A percentile compares a stretch with the other conserved stretches of the same genome.
These are phyloP conservation scores for Agonopterix arenella DNA, from an alignment of 2,888 invertebrate species.

Conservation along the genomic window DNA sequence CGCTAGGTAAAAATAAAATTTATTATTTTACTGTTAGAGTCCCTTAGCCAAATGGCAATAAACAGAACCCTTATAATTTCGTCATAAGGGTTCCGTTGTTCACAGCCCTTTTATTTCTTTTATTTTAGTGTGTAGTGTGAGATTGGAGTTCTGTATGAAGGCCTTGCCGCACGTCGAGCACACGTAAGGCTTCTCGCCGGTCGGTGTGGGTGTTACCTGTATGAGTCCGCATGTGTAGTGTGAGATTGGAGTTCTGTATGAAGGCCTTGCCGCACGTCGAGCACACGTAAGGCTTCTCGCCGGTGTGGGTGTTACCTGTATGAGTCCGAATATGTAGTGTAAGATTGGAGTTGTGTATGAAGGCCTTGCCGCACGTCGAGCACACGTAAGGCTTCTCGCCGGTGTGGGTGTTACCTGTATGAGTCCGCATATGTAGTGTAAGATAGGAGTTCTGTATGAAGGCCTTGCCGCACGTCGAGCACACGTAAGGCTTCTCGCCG, in stretches of 20 bases:
- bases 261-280: slow-evolving; percentile 75
- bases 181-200: slow-evolving; percentile 76
- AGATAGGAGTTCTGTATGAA: slow-evolving; percentile 79
- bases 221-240: slow-evolving; percentile 62
- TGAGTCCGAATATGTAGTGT: slow-evolving; percentile 63
- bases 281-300: slow-evolving; percentile 78
- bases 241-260: slow-evolving; percentile 77
- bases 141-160: slow-evolving; percentile 79
- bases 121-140: slow-evolving; percentile 59
- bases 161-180: slow-evolving; percentile 75
- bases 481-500: slow-evolving; percentile 78
- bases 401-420: slow-evolving; percentile 74
- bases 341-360: slow-evolving; percentile 78
- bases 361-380: slow-evolving; percentile 73
- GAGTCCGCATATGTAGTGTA: slow-evolving; percentile 61
- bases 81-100: too few species aligned
- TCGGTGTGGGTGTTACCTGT: slow-evolving; percentile 54
- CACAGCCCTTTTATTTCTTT: too few species aligned
- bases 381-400: slow-evolving; percentile 79
- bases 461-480: slow-evolving; percentile 73
- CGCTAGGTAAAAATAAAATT: too few species aligned
- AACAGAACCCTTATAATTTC: too few species aligned
- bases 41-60: too few species aligned
- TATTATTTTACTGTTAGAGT: too few species aligned
- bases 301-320: slow-evolving; percentile 75